Percentiles rank a stretch among this genome's conserved stretches.
These are phyloP conservation scores for Acrobasis consociella DNA, from an alignment of 2,888 invertebrate genomes.

Conservation along the genomic window DNA sequence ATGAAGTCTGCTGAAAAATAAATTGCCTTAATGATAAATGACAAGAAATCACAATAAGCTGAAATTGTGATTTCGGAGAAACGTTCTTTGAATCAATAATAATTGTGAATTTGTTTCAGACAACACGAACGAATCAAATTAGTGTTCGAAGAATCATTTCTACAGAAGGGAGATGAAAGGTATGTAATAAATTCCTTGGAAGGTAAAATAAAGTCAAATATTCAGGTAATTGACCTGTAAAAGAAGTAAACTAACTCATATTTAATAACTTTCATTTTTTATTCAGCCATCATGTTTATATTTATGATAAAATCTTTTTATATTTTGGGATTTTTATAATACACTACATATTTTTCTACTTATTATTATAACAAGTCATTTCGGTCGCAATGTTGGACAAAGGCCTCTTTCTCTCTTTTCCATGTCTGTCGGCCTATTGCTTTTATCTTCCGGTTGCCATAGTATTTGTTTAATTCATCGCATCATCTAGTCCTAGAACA, in stretches of 20 bases:
- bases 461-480: too few species aligned
- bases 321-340: too few species aligned
- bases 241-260: background rate
- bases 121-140: constrained; percentile 89
- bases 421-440: too few species aligned
- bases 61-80: constrained; percentile 13
- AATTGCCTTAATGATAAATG: constrained; percentile 14
- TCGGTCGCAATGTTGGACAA: too few species aligned
- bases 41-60: constrained; percentile 4
- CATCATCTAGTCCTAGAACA: too few species aligned
- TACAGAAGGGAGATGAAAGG: constrained; percentile 91
- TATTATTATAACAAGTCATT: too few species aligned
- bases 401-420: too few species aligned
- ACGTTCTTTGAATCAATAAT: constrained; percentile 21
- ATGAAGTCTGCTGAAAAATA: constrained; percentile 19
- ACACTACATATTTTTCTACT: too few species aligned
- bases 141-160: constrained; percentile 90
- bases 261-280: too few species aligned
- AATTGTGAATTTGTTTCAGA: constrained; percentile 74
- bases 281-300: too few species aligned
- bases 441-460: too few species aligned
- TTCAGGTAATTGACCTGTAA: background rate
- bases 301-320: too few species aligned
- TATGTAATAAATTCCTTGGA: constrained; percentile 46
- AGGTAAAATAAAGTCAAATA: background rate